A percentile compares a stretch with the other conserved stretches of the same genome.
These are phyloP conservation scores for Rhinogobius similis DNA, from an alignment of 2,113 vertebrate genomes.

Conservation along the genomic window DNA sequence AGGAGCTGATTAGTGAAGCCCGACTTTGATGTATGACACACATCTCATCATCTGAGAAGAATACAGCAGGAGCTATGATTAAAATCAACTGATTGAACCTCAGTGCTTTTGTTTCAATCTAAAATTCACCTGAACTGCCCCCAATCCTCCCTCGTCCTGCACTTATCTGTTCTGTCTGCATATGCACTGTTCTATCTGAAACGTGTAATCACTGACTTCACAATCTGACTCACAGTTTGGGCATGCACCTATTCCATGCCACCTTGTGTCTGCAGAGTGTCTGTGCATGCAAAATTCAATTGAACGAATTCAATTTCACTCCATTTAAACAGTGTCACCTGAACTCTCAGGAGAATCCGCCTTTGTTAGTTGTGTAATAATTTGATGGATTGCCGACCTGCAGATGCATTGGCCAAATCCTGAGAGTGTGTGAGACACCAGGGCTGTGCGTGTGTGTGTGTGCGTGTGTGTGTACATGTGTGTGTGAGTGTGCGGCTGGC, in stretches of 20 bases:
- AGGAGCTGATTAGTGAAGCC: not conserved
- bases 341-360: conserved; percentile 28
- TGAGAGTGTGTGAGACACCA: conserved; percentile 28
- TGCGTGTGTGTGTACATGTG: conserved; percentile 17
- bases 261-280: not conserved
- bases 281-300: conserved; percentile 8
- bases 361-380: conserved; percentile 37
- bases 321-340: conserved; percentile 42
- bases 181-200: not conserved
- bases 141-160: not conserved
- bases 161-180: not conserved
- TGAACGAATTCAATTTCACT: conserved; percentile 30
- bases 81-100: conserved; percentile 3
- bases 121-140: conserved; percentile 6
- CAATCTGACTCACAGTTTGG: conserved; percentile 13
- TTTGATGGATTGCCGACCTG: conserved; percentile 54
- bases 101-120: conserved; percentile 10
- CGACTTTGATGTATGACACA: conserved; percentile 22
- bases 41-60: conserved; percentile 18
- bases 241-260: not conserved
- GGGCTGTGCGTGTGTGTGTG: conserved; percentile 54
- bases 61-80: conserved; percentile 16
- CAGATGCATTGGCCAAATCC: conserved; percentile 16
- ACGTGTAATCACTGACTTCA: conserved; percentile 11
- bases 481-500: conserved; percentile 28